Conservation (phyloP, 2,888 invertebrate species). For the Metalampra italica region DNA sequence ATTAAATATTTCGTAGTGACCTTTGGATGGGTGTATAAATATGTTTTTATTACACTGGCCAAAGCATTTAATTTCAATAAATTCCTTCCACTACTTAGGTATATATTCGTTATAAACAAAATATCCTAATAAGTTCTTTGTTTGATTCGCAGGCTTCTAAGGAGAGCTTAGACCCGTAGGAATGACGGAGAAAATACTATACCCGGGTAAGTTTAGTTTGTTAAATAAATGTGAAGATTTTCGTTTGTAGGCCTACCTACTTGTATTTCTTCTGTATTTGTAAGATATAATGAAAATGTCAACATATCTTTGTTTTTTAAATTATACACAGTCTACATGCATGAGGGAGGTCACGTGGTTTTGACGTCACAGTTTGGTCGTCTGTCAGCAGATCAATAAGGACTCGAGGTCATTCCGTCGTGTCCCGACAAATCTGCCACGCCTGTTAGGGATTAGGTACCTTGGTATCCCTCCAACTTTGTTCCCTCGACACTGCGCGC, state of each 20-base stretch:
- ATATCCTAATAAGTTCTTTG: slow-evolving; percentile 8
- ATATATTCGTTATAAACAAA: not conserved
- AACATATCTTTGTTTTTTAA: too few relatives aligned
- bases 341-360: slow-evolving; percentile 36
- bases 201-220: slow-evolving; percentile 84
- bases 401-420: slow-evolving; percentile 65
- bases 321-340: not conserved
- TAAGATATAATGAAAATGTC: too few relatives aligned
- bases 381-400: slow-evolving; percentile 67
- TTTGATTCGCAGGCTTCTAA: slow-evolving; percentile 75
- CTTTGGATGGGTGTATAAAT: not conserved
- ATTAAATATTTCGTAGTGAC: not conserved
- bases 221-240: not conserved
- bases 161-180: slow-evolving; percentile 80
- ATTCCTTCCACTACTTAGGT: not conserved
- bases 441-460: slow-evolving; percentile 34
- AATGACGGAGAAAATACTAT: slow-evolving; percentile 90
- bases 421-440: slow-evolving; percentile 42
- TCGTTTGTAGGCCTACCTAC: slow-evolving; percentile 37
- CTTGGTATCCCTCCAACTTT: slow-evolving; percentile 3
- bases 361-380: slow-evolving; percentile 54
- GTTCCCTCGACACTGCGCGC: slow-evolving; percentile 1
- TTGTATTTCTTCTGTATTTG: not conserved
- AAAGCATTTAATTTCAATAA: not conserved
- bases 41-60: not conserved